These are phyloP conservation scores for Cossypha dichroa DNA, from an alignment of 2,797 vertebrate genomes.

Conservation along the genomic window DNA sequence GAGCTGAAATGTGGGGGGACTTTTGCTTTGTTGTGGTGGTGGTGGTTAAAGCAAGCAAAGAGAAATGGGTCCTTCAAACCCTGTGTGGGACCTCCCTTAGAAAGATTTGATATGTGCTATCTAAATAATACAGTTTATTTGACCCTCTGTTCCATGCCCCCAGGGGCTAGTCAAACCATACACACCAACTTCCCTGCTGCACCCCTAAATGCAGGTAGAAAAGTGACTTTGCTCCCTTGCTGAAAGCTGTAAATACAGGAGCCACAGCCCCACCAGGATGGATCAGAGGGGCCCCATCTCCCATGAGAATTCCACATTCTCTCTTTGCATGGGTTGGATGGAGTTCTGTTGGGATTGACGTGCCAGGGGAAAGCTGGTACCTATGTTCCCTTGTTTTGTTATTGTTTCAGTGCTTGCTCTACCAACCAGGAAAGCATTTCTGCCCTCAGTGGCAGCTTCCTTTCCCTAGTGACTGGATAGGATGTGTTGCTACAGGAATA, in stretches of 20 bases:
- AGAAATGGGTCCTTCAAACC: background rate
- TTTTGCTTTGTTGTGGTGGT: too few species aligned
- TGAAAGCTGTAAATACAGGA: background rate
- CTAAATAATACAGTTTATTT: background rate
- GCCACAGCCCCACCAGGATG: background rate
- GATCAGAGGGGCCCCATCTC: background rate
- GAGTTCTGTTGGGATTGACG: background rate
- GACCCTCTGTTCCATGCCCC: background rate
- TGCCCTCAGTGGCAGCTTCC: background rate
- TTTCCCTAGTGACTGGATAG: background rate
- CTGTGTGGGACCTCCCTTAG: background rate
- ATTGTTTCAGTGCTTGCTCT: accelerated
- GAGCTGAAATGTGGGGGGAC: background rate
- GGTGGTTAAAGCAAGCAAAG: background rate
- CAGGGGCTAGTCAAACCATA: background rate
- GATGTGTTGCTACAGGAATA: background rate
- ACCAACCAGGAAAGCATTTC: background rate
- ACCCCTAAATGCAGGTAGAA: background rate
- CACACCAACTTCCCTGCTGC: background rate
- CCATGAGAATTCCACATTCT: background rate
- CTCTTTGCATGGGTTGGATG: background rate
- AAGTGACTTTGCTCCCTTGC: background rate
- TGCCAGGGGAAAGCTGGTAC: background rate
- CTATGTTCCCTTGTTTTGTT: background rate
- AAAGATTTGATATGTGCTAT: background rate